phyloP scores from a whole-genome alignment of 2,888 invertebrate genomes.

The Molorchus minor region DNA sequence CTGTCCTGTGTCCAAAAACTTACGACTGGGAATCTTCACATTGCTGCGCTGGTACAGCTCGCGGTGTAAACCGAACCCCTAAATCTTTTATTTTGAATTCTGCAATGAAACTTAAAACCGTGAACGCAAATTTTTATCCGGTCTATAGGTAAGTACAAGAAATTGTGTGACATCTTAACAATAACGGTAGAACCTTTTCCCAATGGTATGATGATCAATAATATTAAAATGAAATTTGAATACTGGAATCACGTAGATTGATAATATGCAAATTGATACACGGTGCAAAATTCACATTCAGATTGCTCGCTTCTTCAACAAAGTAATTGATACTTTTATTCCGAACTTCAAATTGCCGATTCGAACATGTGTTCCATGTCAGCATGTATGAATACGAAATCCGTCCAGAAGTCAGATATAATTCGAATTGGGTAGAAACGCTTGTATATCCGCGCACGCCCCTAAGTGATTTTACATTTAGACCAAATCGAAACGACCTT shows the following conservation, averaged over 20 bases:
- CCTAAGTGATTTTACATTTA: constrained; percentile 54
- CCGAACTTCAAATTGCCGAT: constrained; percentile 30
- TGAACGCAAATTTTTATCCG: too few species aligned
- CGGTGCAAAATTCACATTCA: not conserved
- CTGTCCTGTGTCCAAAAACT: too few species aligned
- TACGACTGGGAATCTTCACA: too few species aligned
- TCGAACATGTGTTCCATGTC: constrained; percentile 50
- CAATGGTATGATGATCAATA: too few species aligned
- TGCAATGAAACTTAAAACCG: too few species aligned
- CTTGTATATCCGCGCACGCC: constrained; percentile 54
- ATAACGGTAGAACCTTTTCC: too few species aligned
- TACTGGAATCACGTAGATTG: not conserved
- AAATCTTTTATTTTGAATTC: too few species aligned
- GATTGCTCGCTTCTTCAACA: not conserved
- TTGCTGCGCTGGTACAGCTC: too few species aligned
- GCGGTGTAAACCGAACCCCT: too few species aligned
- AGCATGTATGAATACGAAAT: constrained; percentile 57
- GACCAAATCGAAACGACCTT: constrained; percentile 55
- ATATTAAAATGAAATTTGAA: too few species aligned
- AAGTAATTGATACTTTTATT: constrained; percentile 48
- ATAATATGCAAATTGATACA: not conserved
- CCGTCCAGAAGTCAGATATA: constrained; percentile 54
- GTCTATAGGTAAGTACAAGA: too few species aligned
- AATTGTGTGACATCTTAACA: too few species aligned
- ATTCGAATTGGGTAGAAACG: constrained; percentile 55